Evolutionary conservation across 1,140 invertebrate species (phyloP), one percentile per base, ranked within the genome.

Genomic region (Lethocerus indicus): DNA sequence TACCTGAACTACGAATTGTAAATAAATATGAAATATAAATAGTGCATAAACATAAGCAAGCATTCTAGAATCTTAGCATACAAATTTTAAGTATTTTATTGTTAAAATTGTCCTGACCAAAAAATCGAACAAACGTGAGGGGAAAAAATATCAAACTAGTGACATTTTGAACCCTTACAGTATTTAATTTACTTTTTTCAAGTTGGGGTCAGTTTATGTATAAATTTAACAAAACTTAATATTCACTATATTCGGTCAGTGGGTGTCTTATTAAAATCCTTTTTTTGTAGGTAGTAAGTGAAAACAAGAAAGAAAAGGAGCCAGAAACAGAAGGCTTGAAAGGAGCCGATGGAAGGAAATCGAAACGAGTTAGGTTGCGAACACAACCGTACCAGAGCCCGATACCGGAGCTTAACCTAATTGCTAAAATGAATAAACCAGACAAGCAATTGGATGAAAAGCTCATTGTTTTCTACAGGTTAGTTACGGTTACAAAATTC

Each of bases 401-500:
- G 0, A 65, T 81, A 25, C 79, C 83, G 13, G 82, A 86, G 61
- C 63, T 82, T n/a, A 75, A 78, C 39, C 72, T 79, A 57, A 73
- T 83, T 18, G 76, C 80, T 1, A 84, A 84, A 61, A 76, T 73
- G 14, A 67, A 76, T 72, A 53, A 53, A 14, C 67, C 71, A 37
- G 63, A 68, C 1, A 78, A 75, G 20, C 56, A 54, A 48, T n/a
- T 28, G 59, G 84, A 87, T 58, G 85, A 89, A 48, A 87, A 87
- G 64, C 74, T 87, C 23, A 83, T 86, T 60, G 76, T 83, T 26
- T 85, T 87, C 60, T 85, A 83, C 61, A 84, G 83, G 81, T 84
- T 70, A 68, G 72, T 68, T 20, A 29, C 35, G 16, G 12, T 41
- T 21, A 29, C n/a, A n/a, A n/a, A n/a, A n/a, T n/a, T n/a, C n/a